Percentiles rank a stretch among this genome's conserved stretches.
phyloP scores from a whole-genome alignment of 2,113 vertebrate species.

The Aptenodytes patagonicus region DNA sequence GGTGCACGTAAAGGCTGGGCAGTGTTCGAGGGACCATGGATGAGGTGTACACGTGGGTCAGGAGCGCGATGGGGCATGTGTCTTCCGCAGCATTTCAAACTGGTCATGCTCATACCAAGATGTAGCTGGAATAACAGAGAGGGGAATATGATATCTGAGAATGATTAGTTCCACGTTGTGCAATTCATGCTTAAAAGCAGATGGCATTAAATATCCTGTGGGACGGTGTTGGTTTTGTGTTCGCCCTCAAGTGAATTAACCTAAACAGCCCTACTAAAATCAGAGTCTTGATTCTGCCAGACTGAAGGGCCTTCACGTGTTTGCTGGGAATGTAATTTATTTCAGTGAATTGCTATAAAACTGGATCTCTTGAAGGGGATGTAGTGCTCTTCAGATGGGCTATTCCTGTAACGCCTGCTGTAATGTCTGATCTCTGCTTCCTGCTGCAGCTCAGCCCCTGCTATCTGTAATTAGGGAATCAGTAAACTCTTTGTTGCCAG shows the following conservation, averaged over 20 bases:
- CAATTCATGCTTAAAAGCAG: neutral
- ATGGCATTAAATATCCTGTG: neutral
- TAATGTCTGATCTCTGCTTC: neutral
- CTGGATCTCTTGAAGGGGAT: neutral
- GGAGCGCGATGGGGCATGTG: accelerated
- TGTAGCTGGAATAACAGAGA: neutral
- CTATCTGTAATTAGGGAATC: neutral
- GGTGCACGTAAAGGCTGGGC: neutral
- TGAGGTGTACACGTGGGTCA: neutral
- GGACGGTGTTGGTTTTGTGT: neutral
- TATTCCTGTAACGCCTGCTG: neutral
- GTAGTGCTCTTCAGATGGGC: neutral
- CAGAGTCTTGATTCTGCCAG: neutral
- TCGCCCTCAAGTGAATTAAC: neutral
- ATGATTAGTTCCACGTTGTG: neutral
- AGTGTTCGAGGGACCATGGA: neutral
- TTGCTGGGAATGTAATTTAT: neutral
- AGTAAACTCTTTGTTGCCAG: neutral
- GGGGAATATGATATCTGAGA: neutral
- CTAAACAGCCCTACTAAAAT: neutral
- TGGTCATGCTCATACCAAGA: neutral
- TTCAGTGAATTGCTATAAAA: neutral
- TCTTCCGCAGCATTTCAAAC: neutral
- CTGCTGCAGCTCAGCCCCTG: neutral
- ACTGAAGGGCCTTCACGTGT: neutral